Percentiles rank a stretch among this genome's conserved stretches.
These are phyloP conservation scores for Asobara japonica DNA, from an alignment of 1,140 invertebrate genomes.

Conservation along the genomic window DNA sequence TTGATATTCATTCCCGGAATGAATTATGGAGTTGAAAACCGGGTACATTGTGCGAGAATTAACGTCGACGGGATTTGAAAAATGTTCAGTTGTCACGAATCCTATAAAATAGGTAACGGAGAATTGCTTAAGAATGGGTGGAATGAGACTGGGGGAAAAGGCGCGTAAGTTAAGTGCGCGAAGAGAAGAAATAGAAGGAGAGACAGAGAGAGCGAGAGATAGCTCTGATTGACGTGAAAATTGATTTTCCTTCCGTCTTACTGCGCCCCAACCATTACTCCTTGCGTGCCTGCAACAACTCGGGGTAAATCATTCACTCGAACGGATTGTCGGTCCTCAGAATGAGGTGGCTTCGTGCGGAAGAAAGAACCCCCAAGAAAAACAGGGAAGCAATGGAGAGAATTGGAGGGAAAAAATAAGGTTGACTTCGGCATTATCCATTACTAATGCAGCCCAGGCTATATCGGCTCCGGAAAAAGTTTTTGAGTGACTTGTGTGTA, in stretches of 20 bases:
- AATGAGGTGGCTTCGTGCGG: constrained; percentile 4
- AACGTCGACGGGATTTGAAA: constrained; percentile 8
- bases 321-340: constrained; percentile 11
- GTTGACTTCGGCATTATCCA: neutral
- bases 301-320: constrained; percentile 28
- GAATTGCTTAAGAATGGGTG: neutral
- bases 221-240: constrained; percentile 31
- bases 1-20: neutral
- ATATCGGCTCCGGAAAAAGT: neutral
- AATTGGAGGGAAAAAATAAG: neutral
- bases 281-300: constrained; percentile 31
- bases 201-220: neutral
- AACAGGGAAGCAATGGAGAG: neutral
- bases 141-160: neutral
- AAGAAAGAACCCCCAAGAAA: neutral
- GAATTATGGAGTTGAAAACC: constrained; percentile 18
- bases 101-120: neutral
- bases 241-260: constrained; percentile 30
- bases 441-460: neutral
- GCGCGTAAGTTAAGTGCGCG: neutral
- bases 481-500: neutral
- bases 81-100: constrained; percentile 17
- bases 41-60: constrained; percentile 11
- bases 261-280: constrained; percentile 22
- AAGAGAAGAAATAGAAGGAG: neutral